These are phyloP conservation scores for Lophotriccus pileatus DNA, from an alignment of 2,797 vertebrate genomes.

Conservation along the genomic window DNA sequence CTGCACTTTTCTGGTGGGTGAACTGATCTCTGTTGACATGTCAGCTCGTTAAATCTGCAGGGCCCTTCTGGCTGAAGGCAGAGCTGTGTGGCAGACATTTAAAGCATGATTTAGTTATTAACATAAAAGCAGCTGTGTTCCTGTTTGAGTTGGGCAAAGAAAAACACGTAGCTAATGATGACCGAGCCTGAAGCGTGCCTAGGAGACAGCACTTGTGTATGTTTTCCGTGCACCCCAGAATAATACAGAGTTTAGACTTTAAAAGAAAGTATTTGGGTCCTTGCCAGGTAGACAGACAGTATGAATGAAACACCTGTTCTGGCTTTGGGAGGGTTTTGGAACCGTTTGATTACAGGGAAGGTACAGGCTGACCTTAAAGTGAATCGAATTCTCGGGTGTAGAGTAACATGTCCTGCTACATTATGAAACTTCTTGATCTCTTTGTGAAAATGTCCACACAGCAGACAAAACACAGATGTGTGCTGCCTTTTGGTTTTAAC, in stretches of 20 bases:
- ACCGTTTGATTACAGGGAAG: constrained; percentile 49
- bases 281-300: constrained; percentile 64
- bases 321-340: constrained; percentile 55
- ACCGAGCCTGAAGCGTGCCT: background rate
- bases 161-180: background rate
- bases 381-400: constrained; percentile 55
- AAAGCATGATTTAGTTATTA: constrained; percentile 15
- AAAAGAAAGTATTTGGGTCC: constrained; percentile 54
- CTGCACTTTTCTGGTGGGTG: constrained; percentile 42
- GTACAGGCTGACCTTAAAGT: constrained; percentile 62
- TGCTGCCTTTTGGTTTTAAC: background rate
- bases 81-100: background rate
- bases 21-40: constrained; percentile 55
- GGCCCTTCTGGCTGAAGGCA: constrained; percentile 7
- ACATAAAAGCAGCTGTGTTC: constrained; percentile 49
- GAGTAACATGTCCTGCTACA: constrained; percentile 36
- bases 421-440: constrained; percentile 23
- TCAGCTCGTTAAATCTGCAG: constrained; percentile 45
- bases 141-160: background rate
- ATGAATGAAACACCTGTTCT: constrained; percentile 72
- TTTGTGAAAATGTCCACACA: background rate
- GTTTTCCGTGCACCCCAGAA: background rate
- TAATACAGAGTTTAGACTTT: constrained; percentile 5
- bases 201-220: background rate
- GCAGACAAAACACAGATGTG: background rate